Evolutionary conservation across 1,140 invertebrate genomes (phyloP).

Genomic region (Adelges cooleyi): DNA sequence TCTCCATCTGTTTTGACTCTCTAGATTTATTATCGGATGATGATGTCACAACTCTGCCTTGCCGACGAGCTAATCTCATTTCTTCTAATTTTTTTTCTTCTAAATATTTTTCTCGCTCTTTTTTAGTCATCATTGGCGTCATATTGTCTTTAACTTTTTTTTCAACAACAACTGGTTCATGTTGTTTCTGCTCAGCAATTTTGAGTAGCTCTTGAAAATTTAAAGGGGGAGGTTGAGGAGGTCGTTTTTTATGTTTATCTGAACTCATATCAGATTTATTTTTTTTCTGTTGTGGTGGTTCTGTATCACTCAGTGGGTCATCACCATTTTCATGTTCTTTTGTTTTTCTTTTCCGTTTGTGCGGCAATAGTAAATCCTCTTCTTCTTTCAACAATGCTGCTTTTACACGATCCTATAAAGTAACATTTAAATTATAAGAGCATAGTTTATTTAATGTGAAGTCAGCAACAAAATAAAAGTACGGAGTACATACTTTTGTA

Average conservation of each 20-base stretch:
- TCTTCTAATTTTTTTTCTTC: conserved; percentile 43
- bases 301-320: neutral
- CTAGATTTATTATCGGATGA: conserved; percentile 26
- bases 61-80: conserved; percentile 16
- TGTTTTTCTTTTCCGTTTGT: conserved; percentile 51
- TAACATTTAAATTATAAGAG: neutral
- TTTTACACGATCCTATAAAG: conserved; percentile 50
- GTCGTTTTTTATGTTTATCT: conserved; percentile 33
- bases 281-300: conserved; percentile 28
- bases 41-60: neutral
- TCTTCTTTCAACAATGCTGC: conserved; percentile 59
- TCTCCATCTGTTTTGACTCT: conserved; percentile 2
- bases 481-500: conserved; percentile 47
- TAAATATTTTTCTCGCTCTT: conserved; percentile 60
- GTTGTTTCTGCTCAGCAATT: conserved; percentile 69
- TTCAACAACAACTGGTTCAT: conserved; percentile 56
- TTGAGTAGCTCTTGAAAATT: conserved; percentile 62
- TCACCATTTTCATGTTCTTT: conserved; percentile 35
- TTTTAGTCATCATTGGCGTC: conserved; percentile 63
- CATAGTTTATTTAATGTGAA: neutral
- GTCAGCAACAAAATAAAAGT: conserved; percentile 4
- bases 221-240: conserved; percentile 53
- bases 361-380: conserved; percentile 55
- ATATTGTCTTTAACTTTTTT: conserved; percentile 46
- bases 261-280: neutral